phyloP scores from a whole-genome alignment of 1,140 invertebrate species.

The Apis mellifera region DNA sequence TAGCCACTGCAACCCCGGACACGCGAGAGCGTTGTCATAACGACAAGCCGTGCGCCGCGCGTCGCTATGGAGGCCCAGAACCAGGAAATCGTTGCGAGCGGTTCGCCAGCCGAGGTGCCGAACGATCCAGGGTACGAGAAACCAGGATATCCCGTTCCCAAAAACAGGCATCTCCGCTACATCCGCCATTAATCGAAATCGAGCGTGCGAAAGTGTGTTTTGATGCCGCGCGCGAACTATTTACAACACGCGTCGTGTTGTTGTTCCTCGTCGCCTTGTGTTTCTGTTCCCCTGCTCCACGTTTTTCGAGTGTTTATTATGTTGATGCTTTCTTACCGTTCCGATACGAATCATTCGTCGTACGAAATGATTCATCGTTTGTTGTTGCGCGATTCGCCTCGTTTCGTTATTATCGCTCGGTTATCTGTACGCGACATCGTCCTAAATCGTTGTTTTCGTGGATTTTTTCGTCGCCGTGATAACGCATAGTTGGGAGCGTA shows the following conservation, averaged over 20 bases:
- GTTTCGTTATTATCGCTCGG: neutral
- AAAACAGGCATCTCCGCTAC: conserved; percentile 44
- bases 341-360: conserved; percentile 8
- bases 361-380: neutral
- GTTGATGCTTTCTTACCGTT: conserved; percentile 42
- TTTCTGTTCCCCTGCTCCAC: conserved; percentile 58
- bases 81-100: conserved; percentile 87
- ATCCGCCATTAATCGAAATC: conserved; percentile 61
- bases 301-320: conserved; percentile 51
- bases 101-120: conserved; percentile 91
- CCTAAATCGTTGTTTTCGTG: neutral
- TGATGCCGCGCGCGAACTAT: conserved; percentile 51
- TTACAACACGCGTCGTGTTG: conserved; percentile 19
- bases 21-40: conserved; percentile 60
- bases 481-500: conserved; percentile 18
- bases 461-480: neutral
- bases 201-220: conserved; percentile 59
- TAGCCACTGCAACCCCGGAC: conserved; percentile 42
- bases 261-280: conserved; percentile 52
- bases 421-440: neutral
- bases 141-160: conserved; percentile 24
- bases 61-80: conserved; percentile 86
- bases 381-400: neutral
- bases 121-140: conserved; percentile 91
- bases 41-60: conserved; percentile 66